Evolutionary conservation across 2,888 invertebrate genomes (phyloP), one percentile per base, ranked within the genome.

Genomic region (Drosophila austrosaltans): DNA sequence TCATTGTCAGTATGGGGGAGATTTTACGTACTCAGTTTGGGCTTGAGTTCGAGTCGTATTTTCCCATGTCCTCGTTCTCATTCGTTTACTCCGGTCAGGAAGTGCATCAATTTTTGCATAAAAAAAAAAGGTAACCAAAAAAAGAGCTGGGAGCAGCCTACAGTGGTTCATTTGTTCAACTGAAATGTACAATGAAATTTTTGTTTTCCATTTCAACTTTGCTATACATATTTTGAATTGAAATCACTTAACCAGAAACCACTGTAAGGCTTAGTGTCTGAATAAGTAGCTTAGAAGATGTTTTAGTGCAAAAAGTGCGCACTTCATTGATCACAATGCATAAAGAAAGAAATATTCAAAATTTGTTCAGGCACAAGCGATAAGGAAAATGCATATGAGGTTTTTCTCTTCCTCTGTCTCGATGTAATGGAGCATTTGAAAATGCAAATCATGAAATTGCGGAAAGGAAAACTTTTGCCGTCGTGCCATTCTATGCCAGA

Each of bases 371-470:
- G 69, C 64, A 72, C 68, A 71, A 62, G 69, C 67, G 82, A 84
- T 77, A 79, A 58, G 56, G 66, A 67, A 48, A 59, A 75, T 75
- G 74, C 74, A 76, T 67, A 57, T 68, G 75, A 57, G 58, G 54
- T 53, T 70, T 69, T 76, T 75, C 59, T 60, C 10, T 32, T 5
- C 3, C 40, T 60, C 32, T 8, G 56, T 71, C 59, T 40, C 40
- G 58, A 69, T 75, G 75, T 82, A 78, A 82, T 80, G 67, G 85
- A 78, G 78, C 83, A 80, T 87, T 87, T 82, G 78, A 87, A 85
- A 80, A 79, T 84, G 80, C 72, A 83, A 79, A 82, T 75, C 72
- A 39, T 59, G 20, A 22, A 53, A n/a, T 42, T 58, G 56, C 53
- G 36, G 30, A 40, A 61, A 59, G 58, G 20, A 60, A 73, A 74